These are phyloP conservation scores for Siniperca chuatsi DNA, from an alignment of 2,113 vertebrate species.

Conservation along the genomic window DNA sequence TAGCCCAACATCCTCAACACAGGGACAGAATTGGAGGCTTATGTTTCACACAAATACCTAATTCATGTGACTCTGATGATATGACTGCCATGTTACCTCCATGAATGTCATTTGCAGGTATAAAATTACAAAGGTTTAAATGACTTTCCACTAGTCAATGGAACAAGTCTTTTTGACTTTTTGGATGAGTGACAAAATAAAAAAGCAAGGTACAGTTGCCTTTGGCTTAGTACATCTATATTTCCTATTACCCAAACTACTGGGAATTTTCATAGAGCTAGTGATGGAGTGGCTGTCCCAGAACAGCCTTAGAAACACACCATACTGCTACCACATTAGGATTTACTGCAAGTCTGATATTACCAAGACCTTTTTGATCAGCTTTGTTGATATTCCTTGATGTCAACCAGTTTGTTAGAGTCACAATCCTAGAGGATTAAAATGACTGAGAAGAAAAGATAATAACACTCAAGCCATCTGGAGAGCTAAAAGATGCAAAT, in stretches of 20 bases:
- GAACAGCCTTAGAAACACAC: neutral
- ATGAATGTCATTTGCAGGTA: neutral
- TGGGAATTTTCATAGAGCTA: neutral
- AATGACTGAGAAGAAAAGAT: constrained; percentile 24
- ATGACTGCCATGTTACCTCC: neutral
- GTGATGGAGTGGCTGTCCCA: neutral
- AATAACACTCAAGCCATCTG: constrained; percentile 33
- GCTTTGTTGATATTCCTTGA: neutral
- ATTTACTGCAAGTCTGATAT: neutral
- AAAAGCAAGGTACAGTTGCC: neutral
- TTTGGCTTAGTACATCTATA: neutral
- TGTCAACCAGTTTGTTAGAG: neutral
- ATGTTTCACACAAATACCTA: neutral
- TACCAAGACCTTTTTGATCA: neutral
- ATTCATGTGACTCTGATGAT: neutral
- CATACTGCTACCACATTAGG: neutral
- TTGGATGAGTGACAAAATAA: neutral
- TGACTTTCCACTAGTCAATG: too few relatives aligned
- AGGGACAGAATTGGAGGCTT: neutral
- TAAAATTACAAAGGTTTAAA: too few relatives aligned
- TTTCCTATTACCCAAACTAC: neutral
- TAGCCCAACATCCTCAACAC: neutral
- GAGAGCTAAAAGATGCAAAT: constrained; percentile 19
- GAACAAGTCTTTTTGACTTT: neutral
- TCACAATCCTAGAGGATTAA: neutral